Conservation (phyloP, 2,113 vertebrate species). For the Nothoprocta pentlandii region DNA sequence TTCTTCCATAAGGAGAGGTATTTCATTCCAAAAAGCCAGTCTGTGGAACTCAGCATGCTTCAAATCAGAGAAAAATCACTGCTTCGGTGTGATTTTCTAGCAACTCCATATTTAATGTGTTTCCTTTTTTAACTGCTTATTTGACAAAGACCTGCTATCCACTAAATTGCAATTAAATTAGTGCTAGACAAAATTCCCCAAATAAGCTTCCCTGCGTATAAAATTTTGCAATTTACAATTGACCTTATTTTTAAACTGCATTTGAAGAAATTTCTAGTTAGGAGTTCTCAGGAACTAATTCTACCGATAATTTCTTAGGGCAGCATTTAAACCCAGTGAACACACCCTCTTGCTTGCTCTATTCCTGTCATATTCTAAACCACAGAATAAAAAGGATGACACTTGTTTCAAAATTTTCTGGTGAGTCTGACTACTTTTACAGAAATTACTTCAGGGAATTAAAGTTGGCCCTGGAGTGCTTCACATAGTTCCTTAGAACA, state of each 20-base stretch:
- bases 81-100: conserved; percentile 28
- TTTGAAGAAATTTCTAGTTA: not conserved
- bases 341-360: not conserved
- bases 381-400: not conserved
- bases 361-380: not conserved
- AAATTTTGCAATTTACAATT: not conserved
- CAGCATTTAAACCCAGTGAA: not conserved
- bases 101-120: not conserved
- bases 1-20: conserved; percentile 23
- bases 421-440: not conserved
- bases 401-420: not conserved
- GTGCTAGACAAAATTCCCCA: not conserved
- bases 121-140: not conserved
- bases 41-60: conserved; percentile 16
- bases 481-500: not conserved
- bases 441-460: not conserved
- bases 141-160: not conserved
- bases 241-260: not conserved
- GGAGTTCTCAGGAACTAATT: not conserved
- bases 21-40: conserved; percentile 10
- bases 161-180: not conserved
- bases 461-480: not conserved
- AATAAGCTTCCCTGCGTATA: not conserved
- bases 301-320: not conserved
- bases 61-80: not conserved